Evolutionary conservation across 2,113 vertebrate genomes (phyloP).

Genomic region (Leucosticte australis): DNA sequence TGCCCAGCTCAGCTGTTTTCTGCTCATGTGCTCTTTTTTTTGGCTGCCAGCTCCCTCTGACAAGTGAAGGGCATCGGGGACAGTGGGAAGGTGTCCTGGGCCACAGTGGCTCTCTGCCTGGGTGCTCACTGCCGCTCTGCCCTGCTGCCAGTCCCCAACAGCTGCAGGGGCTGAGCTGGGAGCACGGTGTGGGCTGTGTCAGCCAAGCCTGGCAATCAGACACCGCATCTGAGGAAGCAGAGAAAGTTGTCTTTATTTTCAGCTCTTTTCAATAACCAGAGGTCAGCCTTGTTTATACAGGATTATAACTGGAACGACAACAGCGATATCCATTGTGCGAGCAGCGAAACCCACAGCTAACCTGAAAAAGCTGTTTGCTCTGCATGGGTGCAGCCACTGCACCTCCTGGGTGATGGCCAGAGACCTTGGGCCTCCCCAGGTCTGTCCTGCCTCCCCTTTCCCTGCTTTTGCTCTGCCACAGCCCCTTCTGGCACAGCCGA

Average conservation of each 20-base stretch:
- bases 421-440: neutral
- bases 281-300: constrained; percentile 12
- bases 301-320: neutral
- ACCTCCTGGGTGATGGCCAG: neutral
- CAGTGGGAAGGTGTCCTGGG: neutral
- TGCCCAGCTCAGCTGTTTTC: neutral
- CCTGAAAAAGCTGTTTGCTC: neutral
- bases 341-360: neutral
- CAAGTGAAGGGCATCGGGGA: neutral
- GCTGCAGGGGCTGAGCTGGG: neutral
- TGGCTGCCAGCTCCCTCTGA: neutral
- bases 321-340: neutral
- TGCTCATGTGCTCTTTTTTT: neutral
- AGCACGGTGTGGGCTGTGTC: rapidly evolving
- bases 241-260: constrained; percentile 25
- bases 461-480: neutral
- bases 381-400: rapidly evolving
- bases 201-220: neutral
- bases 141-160: neutral
- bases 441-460: neutral
- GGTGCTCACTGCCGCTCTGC: neutral
- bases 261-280: constrained; percentile 20
- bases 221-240: neutral
- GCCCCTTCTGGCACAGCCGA: neutral
- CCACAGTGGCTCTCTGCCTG: neutral